Conservation (phyloP, 2,888 invertebrate species). For the Lasioglossum malachurum region DNA sequence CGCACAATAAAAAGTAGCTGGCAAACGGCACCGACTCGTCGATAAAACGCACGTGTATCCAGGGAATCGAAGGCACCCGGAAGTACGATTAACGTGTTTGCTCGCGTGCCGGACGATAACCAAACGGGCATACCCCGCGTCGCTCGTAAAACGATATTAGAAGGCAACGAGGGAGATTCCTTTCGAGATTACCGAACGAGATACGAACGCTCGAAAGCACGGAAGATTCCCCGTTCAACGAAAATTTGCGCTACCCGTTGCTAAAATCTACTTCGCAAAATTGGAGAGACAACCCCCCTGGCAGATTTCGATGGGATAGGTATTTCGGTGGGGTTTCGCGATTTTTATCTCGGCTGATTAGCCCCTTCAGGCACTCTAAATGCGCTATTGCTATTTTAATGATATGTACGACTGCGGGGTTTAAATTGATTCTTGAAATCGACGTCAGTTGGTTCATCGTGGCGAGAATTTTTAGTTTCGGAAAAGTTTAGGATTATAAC, state of each 20-base stretch:
- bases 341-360: background rate
- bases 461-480: background rate
- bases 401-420: too few species aligned
- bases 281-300: background rate
- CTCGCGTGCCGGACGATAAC: slow-evolving; percentile 40
- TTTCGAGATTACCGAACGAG: background rate
- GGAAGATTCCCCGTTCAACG: background rate
- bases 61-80: slow-evolving; percentile 40
- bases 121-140: background rate
- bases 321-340: background rate
- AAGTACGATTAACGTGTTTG: slow-evolving; percentile 49
- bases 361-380: background rate
- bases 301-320: background rate
- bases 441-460: background rate
- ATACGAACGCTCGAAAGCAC: background rate
- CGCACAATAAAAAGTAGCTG: slow-evolving; percentile 46
- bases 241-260: background rate
- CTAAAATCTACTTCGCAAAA: background rate
- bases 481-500: background rate
- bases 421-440: background rate
- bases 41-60: slow-evolving; percentile 44
- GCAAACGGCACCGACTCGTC: slow-evolving; percentile 51
- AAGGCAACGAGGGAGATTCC: background rate
- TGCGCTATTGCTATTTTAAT: background rate
- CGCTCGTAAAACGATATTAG: slow-evolving; percentile 14